A percentile compares a stretch with the other conserved stretches of the same genome.
These are phyloP conservation scores for Latrodectus elegans DNA, from an alignment of 2,888 invertebrate species.

Conservation along the genomic window DNA sequence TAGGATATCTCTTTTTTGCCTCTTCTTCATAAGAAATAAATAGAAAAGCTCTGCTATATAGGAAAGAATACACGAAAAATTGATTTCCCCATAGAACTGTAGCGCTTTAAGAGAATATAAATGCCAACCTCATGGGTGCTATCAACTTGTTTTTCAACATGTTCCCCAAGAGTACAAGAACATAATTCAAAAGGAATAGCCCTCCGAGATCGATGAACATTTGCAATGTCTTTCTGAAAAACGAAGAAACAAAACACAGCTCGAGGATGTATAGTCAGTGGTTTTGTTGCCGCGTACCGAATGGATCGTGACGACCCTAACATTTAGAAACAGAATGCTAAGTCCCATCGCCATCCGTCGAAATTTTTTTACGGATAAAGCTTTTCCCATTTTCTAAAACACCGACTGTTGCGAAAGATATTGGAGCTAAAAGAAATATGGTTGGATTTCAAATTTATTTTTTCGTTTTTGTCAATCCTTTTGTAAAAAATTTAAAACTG, in stretches of 20 bases:
- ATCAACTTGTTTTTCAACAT: conserved; percentile 66
- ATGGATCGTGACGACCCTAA: conserved; percentile 39
- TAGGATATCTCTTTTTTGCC: too few relatives aligned
- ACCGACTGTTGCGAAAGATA: not conserved
- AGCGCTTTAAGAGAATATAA: conserved; percentile 62
- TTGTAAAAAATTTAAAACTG: too few relatives aligned
- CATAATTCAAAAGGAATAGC: conserved; percentile 59
- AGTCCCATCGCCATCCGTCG: not conserved
- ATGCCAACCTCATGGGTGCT: conserved; percentile 65
- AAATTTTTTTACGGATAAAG: not conserved
- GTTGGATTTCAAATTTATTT: too few relatives aligned
- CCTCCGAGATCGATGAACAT: conserved; percentile 39
- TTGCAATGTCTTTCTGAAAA: conserved; percentile 50
- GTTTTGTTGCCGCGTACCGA: conserved; percentile 40
- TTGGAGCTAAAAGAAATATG: too few relatives aligned
- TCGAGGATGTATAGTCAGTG: conserved; percentile 32
- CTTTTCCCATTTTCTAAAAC: conserved; percentile 4
- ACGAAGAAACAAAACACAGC: conserved; percentile 15
- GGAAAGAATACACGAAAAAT: conserved; percentile 9
- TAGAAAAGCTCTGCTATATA: too few relatives aligned
- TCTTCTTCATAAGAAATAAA: too few relatives aligned
- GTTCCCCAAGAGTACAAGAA: conserved; percentile 48
- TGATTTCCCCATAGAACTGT: conserved; percentile 55
- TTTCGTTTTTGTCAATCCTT: too few relatives aligned
- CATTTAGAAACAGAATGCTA: conserved; percentile 41